Evolutionary conservation across 2,888 invertebrate genomes (phyloP).

Genomic region (Clitarchus hookeri): DNA sequence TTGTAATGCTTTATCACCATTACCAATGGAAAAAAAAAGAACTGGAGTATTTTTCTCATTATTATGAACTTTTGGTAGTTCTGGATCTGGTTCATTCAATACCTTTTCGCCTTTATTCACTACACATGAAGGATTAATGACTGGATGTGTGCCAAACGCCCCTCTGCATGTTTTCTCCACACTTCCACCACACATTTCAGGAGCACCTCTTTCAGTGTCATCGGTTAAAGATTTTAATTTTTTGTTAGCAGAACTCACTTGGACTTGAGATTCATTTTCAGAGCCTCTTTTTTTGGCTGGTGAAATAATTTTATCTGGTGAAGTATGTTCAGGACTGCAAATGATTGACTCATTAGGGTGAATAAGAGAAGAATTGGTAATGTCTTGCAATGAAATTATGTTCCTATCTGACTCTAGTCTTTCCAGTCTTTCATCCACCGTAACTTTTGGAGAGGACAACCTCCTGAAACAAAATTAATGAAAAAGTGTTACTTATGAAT

Average conservation of each 20-base stretch:
- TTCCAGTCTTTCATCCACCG: background rate
- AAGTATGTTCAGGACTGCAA: background rate
- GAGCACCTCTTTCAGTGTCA: background rate
- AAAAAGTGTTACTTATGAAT: background rate
- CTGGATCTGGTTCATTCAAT: background rate
- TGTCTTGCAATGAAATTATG: background rate
- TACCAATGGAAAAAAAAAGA: background rate
- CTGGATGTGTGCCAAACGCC: background rate
- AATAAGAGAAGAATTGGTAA: background rate
- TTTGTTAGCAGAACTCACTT: background rate
- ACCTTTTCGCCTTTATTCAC: background rate
- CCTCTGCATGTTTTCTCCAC: background rate
- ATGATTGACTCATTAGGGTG: background rate
- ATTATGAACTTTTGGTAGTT: background rate
- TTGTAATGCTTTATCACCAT: conserved; percentile 1
- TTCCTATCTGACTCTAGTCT: background rate
- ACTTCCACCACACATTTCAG: background rate
- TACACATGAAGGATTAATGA: background rate
- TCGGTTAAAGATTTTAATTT: background rate
- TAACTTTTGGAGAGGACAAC: background rate
- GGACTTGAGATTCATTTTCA: background rate
- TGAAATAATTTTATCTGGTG: background rate
- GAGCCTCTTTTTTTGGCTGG: background rate
- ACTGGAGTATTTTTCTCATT: background rate
- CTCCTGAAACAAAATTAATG: background rate